phyloP scores from a whole-genome alignment of 2,113 vertebrate species.

The Corythornis cristatus region DNA sequence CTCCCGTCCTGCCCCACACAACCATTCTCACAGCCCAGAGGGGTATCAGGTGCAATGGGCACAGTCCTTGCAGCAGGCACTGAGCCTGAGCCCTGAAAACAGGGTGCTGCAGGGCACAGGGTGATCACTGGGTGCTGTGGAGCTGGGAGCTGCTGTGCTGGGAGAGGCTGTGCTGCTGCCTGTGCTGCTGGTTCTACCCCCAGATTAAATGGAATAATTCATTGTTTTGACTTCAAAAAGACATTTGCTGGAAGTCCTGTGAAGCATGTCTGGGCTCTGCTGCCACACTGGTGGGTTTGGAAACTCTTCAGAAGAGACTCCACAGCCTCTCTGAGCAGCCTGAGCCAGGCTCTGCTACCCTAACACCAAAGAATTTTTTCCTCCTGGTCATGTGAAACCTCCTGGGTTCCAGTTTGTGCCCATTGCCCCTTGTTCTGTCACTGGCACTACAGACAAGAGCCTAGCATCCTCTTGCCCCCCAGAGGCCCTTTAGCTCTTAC shows the following conservation, averaged over 20 bases:
- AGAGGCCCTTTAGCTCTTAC: too few relatives aligned
- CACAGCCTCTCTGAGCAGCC: too few relatives aligned
- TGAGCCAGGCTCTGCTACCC: too few relatives aligned
- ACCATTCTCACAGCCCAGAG: rapidly evolving
- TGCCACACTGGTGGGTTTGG: not conserved
- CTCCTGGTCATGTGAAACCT: too few relatives aligned
- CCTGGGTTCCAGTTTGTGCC: too few relatives aligned
- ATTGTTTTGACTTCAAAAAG: not conserved
- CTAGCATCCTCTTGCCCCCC: too few relatives aligned
- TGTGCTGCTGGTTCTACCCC: not conserved
- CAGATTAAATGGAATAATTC: not conserved
- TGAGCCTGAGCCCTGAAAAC: rapidly evolving
- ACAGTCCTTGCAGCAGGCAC: not conserved
- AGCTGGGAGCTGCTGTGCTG: not conserved
- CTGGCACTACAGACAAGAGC: too few relatives aligned
- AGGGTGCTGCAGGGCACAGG: rapidly evolving
- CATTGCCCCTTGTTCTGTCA: too few relatives aligned
- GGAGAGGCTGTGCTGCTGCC: not conserved
- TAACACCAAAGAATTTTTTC: too few relatives aligned
- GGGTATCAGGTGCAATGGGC: rapidly evolving
- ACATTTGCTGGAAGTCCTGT: not conserved
- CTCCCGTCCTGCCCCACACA: not conserved
- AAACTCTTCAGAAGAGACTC: too few relatives aligned
- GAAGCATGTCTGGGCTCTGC: rapidly evolving
- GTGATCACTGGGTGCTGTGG: rapidly evolving